Evolutionary conservation across 2,888 invertebrate genomes (phyloP), one percentile per base, ranked within the genome.

Genomic region (Phortica magna): DNA sequence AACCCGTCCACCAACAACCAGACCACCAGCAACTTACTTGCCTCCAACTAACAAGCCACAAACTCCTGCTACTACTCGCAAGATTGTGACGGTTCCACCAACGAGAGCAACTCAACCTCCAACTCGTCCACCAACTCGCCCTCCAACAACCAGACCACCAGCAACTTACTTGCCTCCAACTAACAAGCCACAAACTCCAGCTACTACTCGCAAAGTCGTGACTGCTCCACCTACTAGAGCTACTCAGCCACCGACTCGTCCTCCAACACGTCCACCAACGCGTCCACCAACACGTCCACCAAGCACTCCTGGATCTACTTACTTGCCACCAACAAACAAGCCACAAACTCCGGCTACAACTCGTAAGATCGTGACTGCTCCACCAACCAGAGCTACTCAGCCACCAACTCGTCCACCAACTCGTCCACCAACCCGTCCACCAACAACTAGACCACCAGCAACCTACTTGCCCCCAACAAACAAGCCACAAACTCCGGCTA

Each of bases 401-500:
- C 78, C 82, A 19, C 61, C 79, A 12, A 79, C 83, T 2, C 80
- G 74, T 0, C 78, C 83, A 6, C 61, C 75, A n/a, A 78, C 79
- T 17, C 78, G 41, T 68, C 43, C 42, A 17, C 77, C 79, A 65
- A 61, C 72, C 43, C 53, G n/a, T 6, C 55, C 76, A 17, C 76
- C 76, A 75, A 68, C 76, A 9, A 64, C 61, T 12, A 61, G 76
- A 17, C 77, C 75, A 1, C 79, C 78, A 57, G 83, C 83, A 1
- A 81, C 83, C 6, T 83, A 83, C 7, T 39, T 81, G 76, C 83
- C 85, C 2, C 84, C 87, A 10, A 83, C 85, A 10, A 84, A 81
- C 48, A 78, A 78, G 39, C 83, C 84, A 19, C 81, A 74, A 39
- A 77, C 81, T 0, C 84, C 83, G 68, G 83, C 77, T 6, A 84